Evolutionary conservation across 1,140 invertebrate genomes (phyloP), one percentile per base, ranked within the genome.

Genomic region (Brachionus sp.): DNA sequence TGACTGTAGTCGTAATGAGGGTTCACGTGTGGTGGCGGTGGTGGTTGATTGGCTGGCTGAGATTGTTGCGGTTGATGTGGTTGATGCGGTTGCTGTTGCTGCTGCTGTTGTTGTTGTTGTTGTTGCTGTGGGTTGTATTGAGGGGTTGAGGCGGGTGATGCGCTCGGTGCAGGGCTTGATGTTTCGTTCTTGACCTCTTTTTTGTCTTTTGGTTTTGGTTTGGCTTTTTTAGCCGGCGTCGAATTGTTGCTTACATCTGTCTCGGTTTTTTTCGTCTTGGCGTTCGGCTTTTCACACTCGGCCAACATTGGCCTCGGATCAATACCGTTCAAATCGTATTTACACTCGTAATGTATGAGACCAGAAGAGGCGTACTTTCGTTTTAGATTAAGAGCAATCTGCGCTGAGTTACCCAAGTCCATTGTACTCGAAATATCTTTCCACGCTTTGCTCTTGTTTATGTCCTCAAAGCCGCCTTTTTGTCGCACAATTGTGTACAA

Each of bases 391-490:
- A 98, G 98, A 1, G 96, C 96, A 57, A 95, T 96, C 87, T 95
- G 97, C 84, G 95, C 97, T 57, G 95, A 97, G 12, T 95, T 95
- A 62, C 95, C 95, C 85, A 98, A 96, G 42, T 95, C 95, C 77
- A 98, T 90, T 75, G 94, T 90, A 50, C 94, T 94, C 66, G 96
- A 96, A 85, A 98, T 95, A 89, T 98, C 96, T 88, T 98, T 97
- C 97, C 97, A 98, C 83, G 95, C 95, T 90, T 98, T 98, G 87
- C 95, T 94, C 90, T 97, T 97, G 39, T 95, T 97, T 84, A 98
- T 96, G 93, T 98, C 95, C 89, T 96, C 92, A 92, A 98, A 97
- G 87, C 96, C 97, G 88, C 95, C 95, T 87, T 95, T 92, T 87
- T 98, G 95, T 91, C 95, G 94, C 87, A 97, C 95, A 90, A 93